Evolutionary conservation across 2,797 vertebrate species (phyloP).

Genomic region (Cichlasoma orientale): DNA sequence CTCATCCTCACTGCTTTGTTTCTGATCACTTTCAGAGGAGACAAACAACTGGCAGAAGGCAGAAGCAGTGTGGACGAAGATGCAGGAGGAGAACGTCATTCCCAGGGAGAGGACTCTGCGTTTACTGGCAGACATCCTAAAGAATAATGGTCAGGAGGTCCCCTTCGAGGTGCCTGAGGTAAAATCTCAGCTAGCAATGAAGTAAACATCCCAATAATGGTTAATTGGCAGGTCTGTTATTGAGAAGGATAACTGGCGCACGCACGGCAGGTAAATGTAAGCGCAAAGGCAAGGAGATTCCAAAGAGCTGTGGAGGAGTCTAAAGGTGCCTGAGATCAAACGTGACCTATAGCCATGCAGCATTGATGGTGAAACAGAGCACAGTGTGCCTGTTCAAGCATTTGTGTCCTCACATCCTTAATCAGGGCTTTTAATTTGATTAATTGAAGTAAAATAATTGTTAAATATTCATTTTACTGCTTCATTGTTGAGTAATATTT

Average conservation of each 20-base stretch:
- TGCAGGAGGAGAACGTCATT: constrained; percentile 94
- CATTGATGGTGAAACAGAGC: not conserved
- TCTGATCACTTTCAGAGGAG: constrained; percentile 76
- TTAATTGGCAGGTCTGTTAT: constrained; percentile 36
- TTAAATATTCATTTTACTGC: not conserved
- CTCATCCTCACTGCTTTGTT: not conserved
- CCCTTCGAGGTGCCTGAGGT: constrained; percentile 91
- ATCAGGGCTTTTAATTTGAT: not conserved
- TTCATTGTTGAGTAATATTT: not conserved
- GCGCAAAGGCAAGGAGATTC: constrained; percentile 10
- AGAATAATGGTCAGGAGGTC: constrained; percentile 84
- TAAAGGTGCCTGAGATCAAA: constrained; percentile 49
- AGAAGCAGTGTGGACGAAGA: constrained; percentile 89
- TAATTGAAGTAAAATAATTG: not conserved
- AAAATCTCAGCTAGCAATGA: constrained; percentile 41
- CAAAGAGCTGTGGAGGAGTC: constrained; percentile 11
- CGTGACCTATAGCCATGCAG: not conserved
- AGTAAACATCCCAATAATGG: not conserved
- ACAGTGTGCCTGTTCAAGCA: not conserved
- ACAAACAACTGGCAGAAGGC: constrained; percentile 86
- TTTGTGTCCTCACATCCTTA: not conserved
- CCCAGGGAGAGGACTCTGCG: constrained; percentile 86
- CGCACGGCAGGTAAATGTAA: constrained; percentile 17
- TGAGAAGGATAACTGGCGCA: constrained; percentile 38
- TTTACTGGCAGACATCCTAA: constrained; percentile 85